Evolutionary conservation across 1,140 invertebrate species (phyloP).

Genomic region (Drosophila rhopaloa): DNA sequence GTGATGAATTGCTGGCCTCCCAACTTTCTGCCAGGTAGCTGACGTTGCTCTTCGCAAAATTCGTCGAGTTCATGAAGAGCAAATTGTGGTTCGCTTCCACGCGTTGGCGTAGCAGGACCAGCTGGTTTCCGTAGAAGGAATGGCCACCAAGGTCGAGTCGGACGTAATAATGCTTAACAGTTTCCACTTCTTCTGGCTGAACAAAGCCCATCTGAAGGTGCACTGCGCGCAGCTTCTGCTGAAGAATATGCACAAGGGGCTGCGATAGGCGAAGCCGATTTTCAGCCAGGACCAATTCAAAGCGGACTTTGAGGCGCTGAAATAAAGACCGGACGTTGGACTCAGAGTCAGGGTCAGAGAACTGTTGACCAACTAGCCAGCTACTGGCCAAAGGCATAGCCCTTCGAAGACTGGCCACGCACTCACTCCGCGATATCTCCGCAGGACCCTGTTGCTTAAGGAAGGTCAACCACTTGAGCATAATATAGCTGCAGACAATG

Average conservation of each 20-base stretch:
- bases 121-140: conserved; percentile 75
- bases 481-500: conserved; percentile 76
- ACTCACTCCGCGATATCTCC: conserved; percentile 69
- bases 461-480: conserved; percentile 67
- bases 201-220: conserved; percentile 65
- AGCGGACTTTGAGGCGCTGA: conserved; percentile 49
- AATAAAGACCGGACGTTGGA: conserved; percentile 40
- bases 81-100: conserved; percentile 63
- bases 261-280: conserved; percentile 65
- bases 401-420: conserved; percentile 68
- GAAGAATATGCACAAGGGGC: conserved; percentile 58
- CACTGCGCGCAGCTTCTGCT: conserved; percentile 63
- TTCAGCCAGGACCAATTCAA: conserved; percentile 56
- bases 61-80: conserved; percentile 12
- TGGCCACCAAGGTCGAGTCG: conserved; percentile 53
- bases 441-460: conserved; percentile 73
- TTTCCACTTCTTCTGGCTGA: conserved; percentile 44
- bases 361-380: conserved; percentile 66
- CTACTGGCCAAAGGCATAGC: conserved; percentile 77
- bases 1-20: conserved; percentile 68
- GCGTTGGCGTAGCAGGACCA: conserved; percentile 57
- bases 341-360: conserved; percentile 47
- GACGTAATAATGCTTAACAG: conserved; percentile 58
- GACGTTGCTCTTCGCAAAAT: conserved; percentile 18
- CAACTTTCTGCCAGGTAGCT: conserved; percentile 61